Evolutionary conservation across 2,113 vertebrate genomes (phyloP).

Genomic region (Tinamus guttatus): DNA sequence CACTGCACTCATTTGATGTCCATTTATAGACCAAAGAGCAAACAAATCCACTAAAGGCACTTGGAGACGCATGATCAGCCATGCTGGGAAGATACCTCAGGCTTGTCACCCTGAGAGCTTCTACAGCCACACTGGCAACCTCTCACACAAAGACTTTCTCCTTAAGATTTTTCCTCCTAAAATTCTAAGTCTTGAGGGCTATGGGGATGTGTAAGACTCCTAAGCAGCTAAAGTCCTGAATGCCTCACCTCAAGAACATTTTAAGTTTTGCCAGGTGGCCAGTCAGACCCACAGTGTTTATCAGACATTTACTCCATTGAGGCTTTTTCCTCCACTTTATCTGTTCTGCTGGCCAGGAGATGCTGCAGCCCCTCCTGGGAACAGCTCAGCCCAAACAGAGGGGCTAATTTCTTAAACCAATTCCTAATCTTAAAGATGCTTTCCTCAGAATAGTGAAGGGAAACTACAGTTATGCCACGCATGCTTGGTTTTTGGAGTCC

Average conservation of each 20-base stretch:
- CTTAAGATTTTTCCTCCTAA: not conserved
- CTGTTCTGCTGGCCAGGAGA: not conserved
- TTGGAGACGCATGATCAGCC: not conserved
- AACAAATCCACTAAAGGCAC: not conserved
- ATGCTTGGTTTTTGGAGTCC: not conserved
- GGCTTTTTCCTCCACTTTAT: not conserved
- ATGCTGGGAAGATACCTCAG: not conserved
- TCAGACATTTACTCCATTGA: not conserved
- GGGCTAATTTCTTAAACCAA: not conserved
- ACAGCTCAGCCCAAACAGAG: not conserved
- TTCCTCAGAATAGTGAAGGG: not conserved
- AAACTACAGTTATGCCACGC: not conserved
- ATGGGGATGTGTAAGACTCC: not conserved
- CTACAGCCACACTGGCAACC: not conserved
- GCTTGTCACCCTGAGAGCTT: not conserved
- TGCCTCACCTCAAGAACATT: not conserved
- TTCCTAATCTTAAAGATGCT: not conserved
- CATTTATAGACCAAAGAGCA: not conserved
- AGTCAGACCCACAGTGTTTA: not conserved
- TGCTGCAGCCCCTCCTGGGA: not conserved
- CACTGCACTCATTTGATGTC: not conserved
- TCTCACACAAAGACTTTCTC: not conserved
- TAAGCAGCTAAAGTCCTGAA: not conserved
- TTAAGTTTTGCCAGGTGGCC: not conserved
- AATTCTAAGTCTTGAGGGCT: not conserved